These are phyloP conservation scores for Sula dactylatra DNA, from an alignment of 2,113 vertebrate species.

Conservation along the genomic window DNA sequence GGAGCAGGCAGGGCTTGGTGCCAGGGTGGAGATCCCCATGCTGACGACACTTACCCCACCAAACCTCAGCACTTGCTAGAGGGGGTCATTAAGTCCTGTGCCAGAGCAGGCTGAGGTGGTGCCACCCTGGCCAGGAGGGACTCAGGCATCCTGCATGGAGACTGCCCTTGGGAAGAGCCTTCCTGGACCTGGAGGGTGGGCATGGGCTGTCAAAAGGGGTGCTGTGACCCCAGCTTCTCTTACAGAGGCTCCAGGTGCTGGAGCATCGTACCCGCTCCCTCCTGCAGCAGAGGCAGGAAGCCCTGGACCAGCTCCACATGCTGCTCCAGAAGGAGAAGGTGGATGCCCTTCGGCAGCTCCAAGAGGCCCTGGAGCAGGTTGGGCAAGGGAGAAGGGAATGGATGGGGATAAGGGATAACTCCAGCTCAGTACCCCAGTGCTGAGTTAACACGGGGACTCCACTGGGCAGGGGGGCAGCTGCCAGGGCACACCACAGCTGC, in stretches of 20 bases:
- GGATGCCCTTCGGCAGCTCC: constrained; percentile 44
- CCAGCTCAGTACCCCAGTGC: neutral
- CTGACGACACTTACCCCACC: accelerated
- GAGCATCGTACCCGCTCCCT: constrained; percentile 36
- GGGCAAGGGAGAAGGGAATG: neutral
- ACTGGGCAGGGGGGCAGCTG: neutral
- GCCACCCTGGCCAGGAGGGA: neutral
- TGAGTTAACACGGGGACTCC: no score
- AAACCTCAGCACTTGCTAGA: neutral
- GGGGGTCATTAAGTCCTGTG: neutral
- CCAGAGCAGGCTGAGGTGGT: neutral
- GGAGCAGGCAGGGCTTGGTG: neutral
- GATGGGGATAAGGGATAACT: accelerated
- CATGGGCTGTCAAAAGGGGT: accelerated
- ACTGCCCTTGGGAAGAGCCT: neutral
- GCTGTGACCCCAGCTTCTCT: neutral
- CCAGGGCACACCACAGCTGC: accelerated
- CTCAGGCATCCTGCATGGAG: accelerated
- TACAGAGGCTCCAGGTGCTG: constrained; percentile 70
- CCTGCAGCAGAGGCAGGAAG: constrained; percentile 58
- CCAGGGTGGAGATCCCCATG: neutral
- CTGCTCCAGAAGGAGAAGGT: constrained; percentile 69
- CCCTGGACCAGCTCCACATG: constrained; percentile 20
- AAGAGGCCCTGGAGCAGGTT: constrained; percentile 68
- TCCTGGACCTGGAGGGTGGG: neutral